phyloP scores from a whole-genome alignment of 2,888 invertebrate species.

The Nasonia oneida region DNA sequence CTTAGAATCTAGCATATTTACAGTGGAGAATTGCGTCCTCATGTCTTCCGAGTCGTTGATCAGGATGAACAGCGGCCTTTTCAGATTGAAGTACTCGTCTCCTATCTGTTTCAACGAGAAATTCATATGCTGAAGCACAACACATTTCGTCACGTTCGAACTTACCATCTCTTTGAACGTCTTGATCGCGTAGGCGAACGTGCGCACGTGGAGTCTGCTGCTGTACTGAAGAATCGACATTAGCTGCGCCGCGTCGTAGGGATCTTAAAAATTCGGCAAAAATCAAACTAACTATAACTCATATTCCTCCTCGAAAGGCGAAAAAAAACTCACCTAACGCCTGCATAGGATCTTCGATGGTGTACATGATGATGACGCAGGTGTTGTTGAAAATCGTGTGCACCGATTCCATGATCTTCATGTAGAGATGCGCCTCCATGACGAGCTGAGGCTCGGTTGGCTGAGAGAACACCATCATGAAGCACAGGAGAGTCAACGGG shows the following conservation, averaged over 20 bases:
- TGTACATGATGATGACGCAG: constrained; percentile 75
- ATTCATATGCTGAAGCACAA: background rate
- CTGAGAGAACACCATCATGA: background rate
- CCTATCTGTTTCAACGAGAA: constrained; percentile 69
- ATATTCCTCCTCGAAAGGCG: too few species aligned
- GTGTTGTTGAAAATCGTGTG: constrained; percentile 76
- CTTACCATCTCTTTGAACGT: constrained; percentile 70
- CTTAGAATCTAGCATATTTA: constrained; percentile 64
- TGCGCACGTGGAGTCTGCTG: constrained; percentile 69
- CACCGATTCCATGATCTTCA: constrained; percentile 69
- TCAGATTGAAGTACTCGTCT: constrained; percentile 71
- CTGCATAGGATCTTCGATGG: constrained; percentile 66
- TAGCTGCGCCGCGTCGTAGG: constrained; percentile 62
- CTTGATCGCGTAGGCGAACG: constrained; percentile 71
- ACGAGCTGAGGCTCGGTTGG: constrained; percentile 31
- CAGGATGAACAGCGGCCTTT: constrained; percentile 75
- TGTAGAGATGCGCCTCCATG: constrained; percentile 66
- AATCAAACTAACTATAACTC: background rate
- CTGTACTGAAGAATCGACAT: constrained; percentile 69
- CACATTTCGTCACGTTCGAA: constrained; percentile 6
- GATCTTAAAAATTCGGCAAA: constrained; percentile 61
- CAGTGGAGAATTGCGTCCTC: constrained; percentile 69
- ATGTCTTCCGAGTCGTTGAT: constrained; percentile 72
- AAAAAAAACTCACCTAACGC: constrained; percentile 68
- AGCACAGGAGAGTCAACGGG: background rate